Conservation (phyloP, 2,888 invertebrate species). For the Malthinus seriepunctatus region DNA sequence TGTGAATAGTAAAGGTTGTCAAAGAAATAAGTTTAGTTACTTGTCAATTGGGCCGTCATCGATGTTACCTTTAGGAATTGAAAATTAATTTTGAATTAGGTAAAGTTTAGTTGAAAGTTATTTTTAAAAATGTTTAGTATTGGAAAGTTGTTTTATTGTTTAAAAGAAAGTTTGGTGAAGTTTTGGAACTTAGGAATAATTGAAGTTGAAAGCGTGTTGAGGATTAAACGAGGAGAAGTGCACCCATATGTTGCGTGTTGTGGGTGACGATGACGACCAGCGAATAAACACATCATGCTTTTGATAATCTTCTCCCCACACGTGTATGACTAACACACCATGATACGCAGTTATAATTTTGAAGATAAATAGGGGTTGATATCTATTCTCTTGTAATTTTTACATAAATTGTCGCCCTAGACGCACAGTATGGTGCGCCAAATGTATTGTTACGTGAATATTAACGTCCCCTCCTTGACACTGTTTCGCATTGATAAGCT, state of each 20-base stretch:
- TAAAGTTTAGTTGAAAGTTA: too few relatives aligned
- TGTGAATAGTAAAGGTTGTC: too few relatives aligned
- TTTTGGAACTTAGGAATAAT: constrained; percentile 16
- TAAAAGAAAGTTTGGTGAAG: constrained; percentile 2
- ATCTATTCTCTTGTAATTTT: constrained; percentile 43
- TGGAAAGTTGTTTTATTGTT: constrained; percentile 6
- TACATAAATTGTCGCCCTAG: constrained; percentile 31
- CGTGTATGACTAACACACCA: constrained; percentile 53
- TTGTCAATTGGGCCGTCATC: too few relatives aligned
- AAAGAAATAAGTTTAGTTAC: too few relatives aligned
- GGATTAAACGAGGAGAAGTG: constrained; percentile 20
- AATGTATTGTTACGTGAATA: constrained; percentile 34
- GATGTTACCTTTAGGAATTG: too few relatives aligned
- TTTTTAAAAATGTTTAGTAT: too few relatives aligned
- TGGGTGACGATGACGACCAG: constrained; percentile 40
- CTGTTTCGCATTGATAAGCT: constrained; percentile 36
- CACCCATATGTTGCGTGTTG: constrained; percentile 41
- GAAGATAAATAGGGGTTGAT: constrained; percentile 52
- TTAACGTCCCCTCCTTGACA: constrained; percentile 30
- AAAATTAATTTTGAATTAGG: too few relatives aligned
- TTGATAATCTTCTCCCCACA: constrained; percentile 43
- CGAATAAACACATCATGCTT: constrained; percentile 46
- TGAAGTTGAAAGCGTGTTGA: constrained; percentile 14
- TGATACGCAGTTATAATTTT: constrained; percentile 51
- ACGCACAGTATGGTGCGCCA: constrained; percentile 27